phyloP scores from a whole-genome alignment of 2,888 invertebrate genomes.

The Macropis europaea region DNA sequence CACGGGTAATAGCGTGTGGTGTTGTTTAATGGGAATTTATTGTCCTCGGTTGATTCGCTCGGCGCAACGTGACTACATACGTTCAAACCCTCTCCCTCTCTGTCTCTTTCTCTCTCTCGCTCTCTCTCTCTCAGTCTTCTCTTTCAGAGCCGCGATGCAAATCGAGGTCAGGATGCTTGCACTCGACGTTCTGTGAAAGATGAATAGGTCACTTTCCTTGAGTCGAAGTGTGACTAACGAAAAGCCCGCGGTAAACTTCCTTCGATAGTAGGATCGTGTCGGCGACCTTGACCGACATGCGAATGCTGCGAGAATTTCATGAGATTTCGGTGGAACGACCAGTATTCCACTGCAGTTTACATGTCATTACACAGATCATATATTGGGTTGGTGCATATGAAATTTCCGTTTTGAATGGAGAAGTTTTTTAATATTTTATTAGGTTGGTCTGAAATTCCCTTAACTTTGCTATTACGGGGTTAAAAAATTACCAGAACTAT shows the following conservation, averaged over 20 bases:
- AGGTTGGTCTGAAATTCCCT: no score
- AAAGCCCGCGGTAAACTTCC: conserved; percentile 49
- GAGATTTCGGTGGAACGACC: conserved; percentile 15
- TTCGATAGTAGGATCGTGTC: conserved; percentile 46
- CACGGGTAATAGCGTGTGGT: conserved; percentile 14
- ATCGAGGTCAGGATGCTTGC: conserved; percentile 32
- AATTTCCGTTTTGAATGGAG: no score
- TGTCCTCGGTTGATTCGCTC: conserved; percentile 19
- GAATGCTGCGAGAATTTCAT: conserved; percentile 24
- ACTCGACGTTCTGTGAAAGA: conserved; percentile 50
- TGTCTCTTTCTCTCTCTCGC: background rate
- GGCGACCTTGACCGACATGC: conserved; percentile 56
- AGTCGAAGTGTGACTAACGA: conserved; percentile 58
- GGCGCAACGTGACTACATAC: background rate
- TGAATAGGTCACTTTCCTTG: conserved; percentile 64
- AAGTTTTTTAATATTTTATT: no score
- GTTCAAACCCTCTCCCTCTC: background rate
- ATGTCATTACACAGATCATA: no score
- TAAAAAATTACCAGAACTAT: no score
- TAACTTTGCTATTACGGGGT: no score
- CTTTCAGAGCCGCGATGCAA: conserved; percentile 31
- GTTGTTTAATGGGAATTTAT: conserved; percentile 48
- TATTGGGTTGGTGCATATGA: no score
- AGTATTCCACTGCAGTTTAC: no score
- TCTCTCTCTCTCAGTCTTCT: background rate